Percentiles rank a stretch among this genome's conserved stretches.
Conservation (phyloP, 92 coral and sea anemone species). For the Porites divaricata region DNA sequence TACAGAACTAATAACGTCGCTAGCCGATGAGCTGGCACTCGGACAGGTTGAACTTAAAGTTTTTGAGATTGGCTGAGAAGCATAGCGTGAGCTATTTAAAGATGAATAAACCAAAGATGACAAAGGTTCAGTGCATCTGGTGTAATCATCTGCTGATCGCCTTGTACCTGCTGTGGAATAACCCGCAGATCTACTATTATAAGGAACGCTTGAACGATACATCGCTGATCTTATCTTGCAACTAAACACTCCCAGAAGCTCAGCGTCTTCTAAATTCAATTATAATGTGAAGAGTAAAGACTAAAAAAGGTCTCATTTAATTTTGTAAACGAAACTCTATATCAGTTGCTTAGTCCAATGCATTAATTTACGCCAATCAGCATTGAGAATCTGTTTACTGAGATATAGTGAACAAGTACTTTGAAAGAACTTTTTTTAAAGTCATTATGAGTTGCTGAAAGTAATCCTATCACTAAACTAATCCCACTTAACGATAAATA, state of each 20-base stretch:
- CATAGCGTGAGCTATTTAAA: background rate
- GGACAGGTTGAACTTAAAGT: background rate
- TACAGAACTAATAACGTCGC: background rate
- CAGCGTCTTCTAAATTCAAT: no score
- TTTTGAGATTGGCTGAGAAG: conserved; percentile 1
- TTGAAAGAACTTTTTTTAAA: background rate
- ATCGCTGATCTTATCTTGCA: background rate
- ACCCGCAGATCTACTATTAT: conserved; percentile 14
- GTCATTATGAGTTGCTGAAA: background rate
- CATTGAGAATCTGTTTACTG: conserved; percentile 11
- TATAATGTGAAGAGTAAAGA: no score
- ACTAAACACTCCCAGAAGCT: no score
- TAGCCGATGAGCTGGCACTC: background rate
- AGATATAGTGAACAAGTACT: background rate
- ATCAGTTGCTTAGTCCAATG: background rate
- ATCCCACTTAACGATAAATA: no score
- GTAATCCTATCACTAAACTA: no score
- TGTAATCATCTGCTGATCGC: background rate
- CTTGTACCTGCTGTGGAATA: conserved; percentile 2
- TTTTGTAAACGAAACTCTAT: background rate
- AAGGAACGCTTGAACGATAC: conserved; percentile 34
- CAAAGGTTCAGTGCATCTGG: conserved; percentile 1
- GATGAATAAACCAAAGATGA: background rate
- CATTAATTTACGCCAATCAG: conserved; percentile 18
- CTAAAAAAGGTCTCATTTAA: background rate